phyloP scores from a whole-genome alignment of 2,888 invertebrate species.

The Limnephilus lunatus region DNA sequence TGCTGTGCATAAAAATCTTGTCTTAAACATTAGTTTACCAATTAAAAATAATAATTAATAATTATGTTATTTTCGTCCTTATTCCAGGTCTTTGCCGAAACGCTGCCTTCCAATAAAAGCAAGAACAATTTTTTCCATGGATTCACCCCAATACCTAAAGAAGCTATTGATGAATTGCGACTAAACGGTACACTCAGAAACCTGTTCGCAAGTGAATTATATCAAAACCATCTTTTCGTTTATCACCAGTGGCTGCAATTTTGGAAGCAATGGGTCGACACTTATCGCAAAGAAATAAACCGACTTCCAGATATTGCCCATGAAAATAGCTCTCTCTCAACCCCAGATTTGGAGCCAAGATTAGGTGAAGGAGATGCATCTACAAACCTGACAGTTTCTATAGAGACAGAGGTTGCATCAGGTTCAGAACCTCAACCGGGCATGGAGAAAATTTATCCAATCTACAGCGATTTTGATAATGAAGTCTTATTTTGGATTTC shows the following conservation, averaged over 20 bases:
- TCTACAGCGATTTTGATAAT: neutral
- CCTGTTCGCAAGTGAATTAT: neutral
- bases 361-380: neutral
- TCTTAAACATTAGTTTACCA: too few relatives aligned
- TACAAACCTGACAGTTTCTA: neutral
- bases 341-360: neutral
- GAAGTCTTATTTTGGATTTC: neutral
- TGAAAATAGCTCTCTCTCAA: neutral
- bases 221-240: conserved; percentile 16
- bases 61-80: neutral
- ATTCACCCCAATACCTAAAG: neutral
- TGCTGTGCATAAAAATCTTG: too few relatives aligned
- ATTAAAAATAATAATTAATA: too few relatives aligned
- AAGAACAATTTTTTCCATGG: neutral
- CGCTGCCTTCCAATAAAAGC: neutral
- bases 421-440: neutral
- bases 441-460: neutral
- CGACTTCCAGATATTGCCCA: neutral
- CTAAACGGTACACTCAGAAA: neutral
- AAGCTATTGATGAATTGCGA: neutral
- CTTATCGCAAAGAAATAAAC: neutral
- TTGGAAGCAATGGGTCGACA: conserved; percentile 27
- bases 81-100: neutral
- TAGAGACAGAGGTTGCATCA: neutral
- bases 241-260: conserved; percentile 38